These are phyloP conservation scores for Lagria hirta DNA, from an alignment of 2,888 invertebrate species.

Conservation along the genomic window DNA sequence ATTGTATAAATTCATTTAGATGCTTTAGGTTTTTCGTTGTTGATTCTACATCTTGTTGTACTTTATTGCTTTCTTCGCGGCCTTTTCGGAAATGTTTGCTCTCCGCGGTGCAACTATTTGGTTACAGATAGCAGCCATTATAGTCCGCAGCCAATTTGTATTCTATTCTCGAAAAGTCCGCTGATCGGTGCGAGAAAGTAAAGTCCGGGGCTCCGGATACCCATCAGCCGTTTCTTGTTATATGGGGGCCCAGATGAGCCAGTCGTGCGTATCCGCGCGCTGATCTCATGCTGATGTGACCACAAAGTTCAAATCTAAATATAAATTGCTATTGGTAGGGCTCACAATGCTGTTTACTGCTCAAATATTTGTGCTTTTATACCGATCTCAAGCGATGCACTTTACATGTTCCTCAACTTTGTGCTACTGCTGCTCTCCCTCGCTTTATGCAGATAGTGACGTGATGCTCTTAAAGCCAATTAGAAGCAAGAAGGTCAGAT, in stretches of 20 bases:
- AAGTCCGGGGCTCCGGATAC: conserved; percentile 34
- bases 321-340: conserved; percentile 41
- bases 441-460: conserved; percentile 20
- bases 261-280: conserved; percentile 40
- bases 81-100: conserved; percentile 23
- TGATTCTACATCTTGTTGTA: conserved; percentile 25
- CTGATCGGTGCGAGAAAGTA: conserved; percentile 40
- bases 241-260: conserved; percentile 43
- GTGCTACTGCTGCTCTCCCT: conserved; percentile 9
- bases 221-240: conserved; percentile 47
- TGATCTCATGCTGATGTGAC: conserved; percentile 30
- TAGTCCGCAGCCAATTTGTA: conserved; percentile 36
- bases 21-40: conserved; percentile 24
- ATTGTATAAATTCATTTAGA: conserved; percentile 20
- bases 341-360: conserved; percentile 43
- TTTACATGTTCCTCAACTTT: conserved; percentile 25
- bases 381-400: conserved; percentile 35
- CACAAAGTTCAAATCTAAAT: conserved; percentile 40
- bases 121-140: conserved; percentile 23
- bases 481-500: too few species aligned
- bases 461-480: conserved; percentile 12
- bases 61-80: conserved; percentile 26
- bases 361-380: conserved; percentile 52
- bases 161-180: conserved; percentile 38
- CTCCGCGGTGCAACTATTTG: conserved; percentile 24